These are phyloP conservation scores for Cygnus olor DNA, from an alignment of 2,797 vertebrate species.

Conservation along the genomic window DNA sequence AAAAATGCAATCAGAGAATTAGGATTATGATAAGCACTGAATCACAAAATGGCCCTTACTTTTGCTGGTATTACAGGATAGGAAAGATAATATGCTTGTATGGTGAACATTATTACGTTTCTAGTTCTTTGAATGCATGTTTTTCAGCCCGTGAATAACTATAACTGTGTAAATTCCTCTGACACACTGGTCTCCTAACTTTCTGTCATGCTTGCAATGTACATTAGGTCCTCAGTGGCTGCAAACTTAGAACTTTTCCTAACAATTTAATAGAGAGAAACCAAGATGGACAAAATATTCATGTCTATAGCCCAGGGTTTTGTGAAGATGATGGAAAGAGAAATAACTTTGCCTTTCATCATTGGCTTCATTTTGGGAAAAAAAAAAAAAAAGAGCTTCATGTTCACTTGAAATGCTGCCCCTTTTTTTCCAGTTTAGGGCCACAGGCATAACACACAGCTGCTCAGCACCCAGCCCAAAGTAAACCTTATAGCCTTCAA, in stretches of 20 bases:
- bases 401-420: background rate
- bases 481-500: slow-evolving; percentile 17
- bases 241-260: background rate
- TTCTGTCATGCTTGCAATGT: background rate
- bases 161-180: background rate
- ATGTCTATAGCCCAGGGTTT: rapidly evolving
- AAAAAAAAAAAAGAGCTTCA: background rate
- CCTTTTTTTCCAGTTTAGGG: background rate
- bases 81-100: background rate
- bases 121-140: background rate
- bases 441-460: slow-evolving; percentile 20
- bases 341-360: background rate
- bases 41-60: background rate
- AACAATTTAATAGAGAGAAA: background rate
- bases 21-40: background rate
- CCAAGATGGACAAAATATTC: background rate
- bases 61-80: background rate
- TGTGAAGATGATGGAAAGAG: background rate
- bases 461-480: background rate
- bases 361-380: background rate
- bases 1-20: background rate
- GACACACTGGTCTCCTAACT: background rate
- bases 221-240: background rate
- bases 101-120: background rate
- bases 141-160: background rate